A percentile compares a stretch with the other conserved stretches of the same genome.
These are phyloP conservation scores for Cyclargus thomasi DNA, from an alignment of 1,140 invertebrate species.

Conservation along the genomic window DNA sequence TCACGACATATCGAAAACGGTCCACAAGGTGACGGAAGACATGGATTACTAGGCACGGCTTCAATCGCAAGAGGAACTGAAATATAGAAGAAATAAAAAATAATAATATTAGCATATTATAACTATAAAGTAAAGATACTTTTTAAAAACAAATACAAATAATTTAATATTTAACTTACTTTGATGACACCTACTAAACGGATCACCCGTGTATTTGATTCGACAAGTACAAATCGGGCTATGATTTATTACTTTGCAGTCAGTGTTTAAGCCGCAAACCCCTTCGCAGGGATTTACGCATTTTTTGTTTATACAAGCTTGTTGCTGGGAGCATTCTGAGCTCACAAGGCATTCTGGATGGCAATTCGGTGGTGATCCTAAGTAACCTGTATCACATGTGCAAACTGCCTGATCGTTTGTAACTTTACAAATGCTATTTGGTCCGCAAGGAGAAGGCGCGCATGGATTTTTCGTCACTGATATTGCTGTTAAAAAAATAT, in stretches of 20 bases:
- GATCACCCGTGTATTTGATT: conserved; percentile 76
- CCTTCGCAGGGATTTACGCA: conserved; percentile 77
- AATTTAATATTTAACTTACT: conserved; percentile 18
- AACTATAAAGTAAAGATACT: too few relatives aligned
- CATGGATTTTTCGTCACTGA: conserved; percentile 77
- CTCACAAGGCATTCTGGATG: conserved; percentile 76
- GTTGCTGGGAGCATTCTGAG: conserved; percentile 67
- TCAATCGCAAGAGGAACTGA: conserved; percentile 42
- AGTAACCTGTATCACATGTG: conserved; percentile 75
- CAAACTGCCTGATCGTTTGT: conserved; percentile 82
- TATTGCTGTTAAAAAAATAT: conserved; percentile 32
- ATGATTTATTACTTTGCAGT: conserved; percentile 76
- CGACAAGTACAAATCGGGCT: conserved; percentile 76
- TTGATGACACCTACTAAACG: conserved; percentile 73
- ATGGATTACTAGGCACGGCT: conserved; percentile 73
- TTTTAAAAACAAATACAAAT: too few relatives aligned
- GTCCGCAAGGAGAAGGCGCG: conserved; percentile 85
- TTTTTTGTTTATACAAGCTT: conserved; percentile 71
- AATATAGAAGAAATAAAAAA: conserved; percentile 17
- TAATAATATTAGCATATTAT: conserved; percentile 24
- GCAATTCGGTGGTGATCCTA: conserved; percentile 71
- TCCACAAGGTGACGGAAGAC: conserved; percentile 83
- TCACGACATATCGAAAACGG: conserved; percentile 83
- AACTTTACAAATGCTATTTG: conserved; percentile 82
- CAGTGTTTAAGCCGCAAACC: conserved; percentile 77